Evolutionary conservation across 2,888 invertebrate species (phyloP).

Genomic region (Cloeon dipterum): DNA sequence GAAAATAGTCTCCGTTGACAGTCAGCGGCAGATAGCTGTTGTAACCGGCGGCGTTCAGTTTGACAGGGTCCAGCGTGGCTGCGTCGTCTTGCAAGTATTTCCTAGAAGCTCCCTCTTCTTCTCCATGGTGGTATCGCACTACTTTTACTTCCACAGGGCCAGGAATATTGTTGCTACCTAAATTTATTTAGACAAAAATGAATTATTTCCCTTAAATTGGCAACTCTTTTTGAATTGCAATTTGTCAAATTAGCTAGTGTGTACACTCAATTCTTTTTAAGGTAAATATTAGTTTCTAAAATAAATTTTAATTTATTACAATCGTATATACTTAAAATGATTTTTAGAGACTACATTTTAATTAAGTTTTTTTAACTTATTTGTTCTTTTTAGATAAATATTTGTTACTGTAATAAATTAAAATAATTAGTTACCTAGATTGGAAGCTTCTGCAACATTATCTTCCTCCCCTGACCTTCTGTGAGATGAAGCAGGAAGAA

Average conservation of each 20-base stretch:
- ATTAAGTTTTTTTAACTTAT: background rate
- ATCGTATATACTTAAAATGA: too few relatives aligned
- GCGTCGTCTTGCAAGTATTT: constrained; percentile 32
- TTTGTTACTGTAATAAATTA: background rate
- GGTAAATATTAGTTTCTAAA: too few relatives aligned
- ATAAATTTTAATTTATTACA: too few relatives aligned
- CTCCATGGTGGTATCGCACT: constrained; percentile 55
- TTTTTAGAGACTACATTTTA: too few relatives aligned
- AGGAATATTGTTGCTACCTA: too few relatives aligned
- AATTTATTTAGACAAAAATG: too few relatives aligned
- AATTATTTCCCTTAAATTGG: too few relatives aligned
- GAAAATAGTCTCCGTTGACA: constrained; percentile 65
- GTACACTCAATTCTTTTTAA: too few relatives aligned
- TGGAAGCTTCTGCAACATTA: constrained; percentile 21
- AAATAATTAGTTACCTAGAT: background rate
- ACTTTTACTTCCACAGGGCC: constrained; percentile 65
- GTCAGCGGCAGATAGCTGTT: constrained; percentile 66
- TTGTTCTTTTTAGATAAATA: background rate
- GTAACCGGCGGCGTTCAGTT: constrained; percentile 42
- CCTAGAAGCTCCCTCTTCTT: constrained; percentile 41
- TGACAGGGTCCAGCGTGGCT: constrained; percentile 37
- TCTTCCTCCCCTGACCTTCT: constrained; percentile 22
- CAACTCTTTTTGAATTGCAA: too few relatives aligned
- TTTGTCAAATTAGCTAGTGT: too few relatives aligned
- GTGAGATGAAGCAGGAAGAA: constrained; percentile 14